These are phyloP conservation scores for Siniperca obscura DNA, from an alignment of 2,797 vertebrate species.

Conservation along the genomic window DNA sequence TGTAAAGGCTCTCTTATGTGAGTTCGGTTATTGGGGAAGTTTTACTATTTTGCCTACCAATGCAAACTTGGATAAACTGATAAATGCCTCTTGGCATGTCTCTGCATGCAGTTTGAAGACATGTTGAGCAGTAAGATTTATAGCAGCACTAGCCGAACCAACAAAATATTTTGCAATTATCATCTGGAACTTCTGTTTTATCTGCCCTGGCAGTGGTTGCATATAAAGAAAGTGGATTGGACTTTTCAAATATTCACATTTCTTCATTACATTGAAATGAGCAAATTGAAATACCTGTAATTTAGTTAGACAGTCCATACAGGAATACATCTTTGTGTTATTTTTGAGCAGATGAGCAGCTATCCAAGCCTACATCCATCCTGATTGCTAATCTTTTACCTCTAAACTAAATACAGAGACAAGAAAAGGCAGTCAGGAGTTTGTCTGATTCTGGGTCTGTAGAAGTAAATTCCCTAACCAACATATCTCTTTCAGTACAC, in stretches of 20 bases:
- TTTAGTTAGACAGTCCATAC: background rate
- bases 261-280: background rate
- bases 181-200: background rate
- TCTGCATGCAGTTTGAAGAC: background rate
- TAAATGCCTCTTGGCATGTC: background rate
- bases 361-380: background rate
- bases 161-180: background rate
- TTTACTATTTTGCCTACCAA: background rate
- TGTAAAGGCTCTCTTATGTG: background rate
- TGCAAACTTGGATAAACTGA: background rate
- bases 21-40: background rate
- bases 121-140: background rate
- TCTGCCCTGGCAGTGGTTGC: background rate
- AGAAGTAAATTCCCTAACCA: conserved; percentile 37
- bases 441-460: conserved; percentile 23
- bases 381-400: background rate
- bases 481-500: conserved; percentile 49
- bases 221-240: background rate
- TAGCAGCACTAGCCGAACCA: background rate
- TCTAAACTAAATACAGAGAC: conserved; percentile 21
- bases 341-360: background rate
- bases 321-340: background rate
- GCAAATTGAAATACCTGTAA: background rate
- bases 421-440: conserved; percentile 13
- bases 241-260: background rate